These are phyloP conservation scores for Aporophyla nigra DNA, from an alignment of 2,888 invertebrate species.

Conservation along the genomic window DNA sequence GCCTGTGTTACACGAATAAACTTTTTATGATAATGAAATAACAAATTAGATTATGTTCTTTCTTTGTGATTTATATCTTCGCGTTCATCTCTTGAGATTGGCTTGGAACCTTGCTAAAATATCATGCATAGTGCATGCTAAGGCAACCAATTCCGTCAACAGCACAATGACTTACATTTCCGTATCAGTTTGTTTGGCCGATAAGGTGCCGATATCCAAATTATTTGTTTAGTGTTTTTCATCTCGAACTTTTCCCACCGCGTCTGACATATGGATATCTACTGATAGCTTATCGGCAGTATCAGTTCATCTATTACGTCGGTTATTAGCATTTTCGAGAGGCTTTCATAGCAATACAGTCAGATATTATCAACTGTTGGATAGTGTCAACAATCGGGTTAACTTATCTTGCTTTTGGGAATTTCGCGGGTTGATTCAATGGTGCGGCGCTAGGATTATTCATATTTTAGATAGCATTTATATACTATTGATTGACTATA, in stretches of 20 bases:
- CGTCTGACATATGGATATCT: slow-evolving; percentile 73
- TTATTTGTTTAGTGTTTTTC: slow-evolving; percentile 44
- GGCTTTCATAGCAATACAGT: slow-evolving; percentile 69
- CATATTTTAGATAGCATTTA: neutral
- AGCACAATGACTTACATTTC: slow-evolving; percentile 13
- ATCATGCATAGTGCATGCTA: neutral
- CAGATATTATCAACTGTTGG: slow-evolving; percentile 55
- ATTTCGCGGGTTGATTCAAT: slow-evolving; percentile 26
- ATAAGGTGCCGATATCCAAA: slow-evolving; percentile 40
- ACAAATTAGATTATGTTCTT: neutral
- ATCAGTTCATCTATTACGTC: slow-evolving; percentile 71
- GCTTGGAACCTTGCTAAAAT: neutral
- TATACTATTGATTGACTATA: neutral
- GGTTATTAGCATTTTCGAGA: slow-evolving; percentile 81
- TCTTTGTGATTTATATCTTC: slow-evolving; percentile 5
- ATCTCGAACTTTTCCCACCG: slow-evolving; percentile 53
- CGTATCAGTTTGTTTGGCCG: slow-evolving; percentile 33
- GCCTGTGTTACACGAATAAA: neutral
- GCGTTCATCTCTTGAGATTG: neutral
- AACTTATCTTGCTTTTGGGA: slow-evolving; percentile 45
- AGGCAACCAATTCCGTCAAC: neutral
- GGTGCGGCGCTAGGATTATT: neutral
- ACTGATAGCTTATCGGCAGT: slow-evolving; percentile 72
- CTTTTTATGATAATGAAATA: neutral
- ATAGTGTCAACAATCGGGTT: slow-evolving; percentile 53